Evolutionary conservation across 2,888 invertebrate genomes (phyloP), one percentile per base, ranked within the genome.

Genomic region (Neuroscelio doddi): DNA sequence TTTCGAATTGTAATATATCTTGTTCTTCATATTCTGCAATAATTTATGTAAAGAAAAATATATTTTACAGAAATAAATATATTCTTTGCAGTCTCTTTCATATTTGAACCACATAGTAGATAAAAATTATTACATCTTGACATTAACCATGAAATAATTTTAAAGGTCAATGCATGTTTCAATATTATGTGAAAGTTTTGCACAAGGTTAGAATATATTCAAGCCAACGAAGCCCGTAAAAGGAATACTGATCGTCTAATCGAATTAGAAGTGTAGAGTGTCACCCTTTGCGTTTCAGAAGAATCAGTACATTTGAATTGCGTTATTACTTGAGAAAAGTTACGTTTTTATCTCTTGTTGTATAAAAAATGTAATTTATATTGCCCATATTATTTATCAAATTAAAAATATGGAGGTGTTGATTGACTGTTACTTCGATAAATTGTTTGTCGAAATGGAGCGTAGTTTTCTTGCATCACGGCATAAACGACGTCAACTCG

Each of bases 381-480:
- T 17, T 38, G 3, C 3, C 12, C 3, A 12, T 12, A 34, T 34
- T 14, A 1, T 36, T 36, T 14, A 12, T 12, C 2, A 36, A 14
- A 16, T 39, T 9, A 12, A 34, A 51, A 61, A 53, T 24, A 94
- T 94, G 94, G 93, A 94, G 83, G 88, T 90, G 68, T 88, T 93
- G 72, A 90, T 94, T 85, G 91, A 93, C 71, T 91, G 89, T 80
- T 94, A 93, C 85, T 93, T 93, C 76, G 92, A 93, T 70, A 88
- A 90, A 79, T 89, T 92, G 41, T 93, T 94, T 78, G 86, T 88
- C 71, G 88, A 88, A 72, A 86, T 93, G 80, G 90, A 92, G 47
- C 88, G 94, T 7, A 92, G 91, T 82, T 89, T 90, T 71, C 86
- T 94, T 47, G 90, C 91, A 70, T 90, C 91, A 46, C 88, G 92